phyloP scores from a whole-genome alignment of 2,113 vertebrate genomes.

The Corydoras sp. region DNA sequence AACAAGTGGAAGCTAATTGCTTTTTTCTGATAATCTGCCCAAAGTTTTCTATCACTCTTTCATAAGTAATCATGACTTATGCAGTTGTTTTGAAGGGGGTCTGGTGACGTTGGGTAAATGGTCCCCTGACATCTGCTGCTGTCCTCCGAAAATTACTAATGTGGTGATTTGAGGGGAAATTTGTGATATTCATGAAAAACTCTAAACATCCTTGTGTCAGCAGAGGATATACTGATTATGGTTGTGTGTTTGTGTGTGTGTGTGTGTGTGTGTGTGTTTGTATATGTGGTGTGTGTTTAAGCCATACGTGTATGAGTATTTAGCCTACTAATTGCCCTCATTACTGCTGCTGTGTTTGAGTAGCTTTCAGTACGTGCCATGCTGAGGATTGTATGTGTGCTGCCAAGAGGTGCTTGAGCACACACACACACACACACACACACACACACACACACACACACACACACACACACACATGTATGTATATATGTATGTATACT shows the following conservation, averaged over 20 bases:
- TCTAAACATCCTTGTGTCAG: not conserved
- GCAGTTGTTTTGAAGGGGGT: no score
- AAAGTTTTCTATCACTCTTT: no score
- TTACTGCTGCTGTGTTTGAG: slow-evolving; percentile 49
- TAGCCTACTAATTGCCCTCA: slow-evolving; percentile 51
- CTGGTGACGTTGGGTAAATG: no score
- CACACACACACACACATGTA: slow-evolving; percentile 16
- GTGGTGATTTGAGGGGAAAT: no score
- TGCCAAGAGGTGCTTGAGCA: slow-evolving; percentile 4
- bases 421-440: slow-evolving; percentile 24
- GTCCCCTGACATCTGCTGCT: no score
- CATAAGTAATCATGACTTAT: no score
- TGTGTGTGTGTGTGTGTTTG: slow-evolving; percentile 38
- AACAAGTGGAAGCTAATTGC: no score
- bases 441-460: slow-evolving; percentile 24
- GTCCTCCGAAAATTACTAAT: no score
- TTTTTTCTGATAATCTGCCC: no score
- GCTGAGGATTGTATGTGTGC: slow-evolving; percentile 25
- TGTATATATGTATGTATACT: no score
- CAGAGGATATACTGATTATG: slow-evolving; percentile 22
- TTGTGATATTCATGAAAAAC: no score
- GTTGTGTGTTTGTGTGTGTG: slow-evolving; percentile 26
- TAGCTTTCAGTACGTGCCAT: slow-evolving; percentile 34
- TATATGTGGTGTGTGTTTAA: slow-evolving; percentile 33
- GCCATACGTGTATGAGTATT: slow-evolving; percentile 45